A percentile compares a stretch with the other conserved stretches of the same genome.
Conservation (phyloP, 2,888 invertebrate genomes). For the Drosophila mercatorum region DNA sequence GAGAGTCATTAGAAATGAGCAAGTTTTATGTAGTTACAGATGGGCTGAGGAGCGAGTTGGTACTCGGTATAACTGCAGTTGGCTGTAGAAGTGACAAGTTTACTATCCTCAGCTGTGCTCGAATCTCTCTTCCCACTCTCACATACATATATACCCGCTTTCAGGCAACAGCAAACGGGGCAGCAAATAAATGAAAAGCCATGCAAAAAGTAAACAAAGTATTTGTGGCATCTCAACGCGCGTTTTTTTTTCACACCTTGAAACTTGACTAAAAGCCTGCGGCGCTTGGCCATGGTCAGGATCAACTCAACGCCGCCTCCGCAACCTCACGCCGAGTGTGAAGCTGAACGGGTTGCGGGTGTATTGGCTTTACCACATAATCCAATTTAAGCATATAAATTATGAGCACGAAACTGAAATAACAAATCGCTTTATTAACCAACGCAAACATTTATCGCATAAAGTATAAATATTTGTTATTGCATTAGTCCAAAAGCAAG, state of each 20-base stretch:
- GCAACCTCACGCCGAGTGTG: constrained; percentile 37
- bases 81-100: too few species aligned
- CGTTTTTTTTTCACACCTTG: constrained; percentile 67
- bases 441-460: constrained; percentile 83
- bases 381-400: constrained; percentile 78
- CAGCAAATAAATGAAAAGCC: constrained; percentile 45
- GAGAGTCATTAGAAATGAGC: not conserved
- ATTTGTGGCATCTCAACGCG: constrained; percentile 39
- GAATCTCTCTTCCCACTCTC: not conserved
- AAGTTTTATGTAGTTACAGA: too few species aligned
- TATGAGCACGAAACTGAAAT: constrained; percentile 74
- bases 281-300: constrained; percentile 34
- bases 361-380: constrained; percentile 53
- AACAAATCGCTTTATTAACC: constrained; percentile 82
- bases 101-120: too few species aligned
- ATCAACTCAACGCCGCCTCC: constrained; percentile 72
- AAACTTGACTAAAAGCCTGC: constrained; percentile 50
- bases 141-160: not conserved
- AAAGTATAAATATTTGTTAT: constrained; percentile 84
- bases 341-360: not conserved
- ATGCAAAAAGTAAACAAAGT: constrained; percentile 47
- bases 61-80: too few species aligned
- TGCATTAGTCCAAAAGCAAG: constrained; percentile 66
- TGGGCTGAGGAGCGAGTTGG: not conserved
- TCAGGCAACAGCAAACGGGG: not conserved